Evolutionary conservation across 2,797 vertebrate genomes (phyloP).

Genomic region (Loris lydekkerianus): DNA sequence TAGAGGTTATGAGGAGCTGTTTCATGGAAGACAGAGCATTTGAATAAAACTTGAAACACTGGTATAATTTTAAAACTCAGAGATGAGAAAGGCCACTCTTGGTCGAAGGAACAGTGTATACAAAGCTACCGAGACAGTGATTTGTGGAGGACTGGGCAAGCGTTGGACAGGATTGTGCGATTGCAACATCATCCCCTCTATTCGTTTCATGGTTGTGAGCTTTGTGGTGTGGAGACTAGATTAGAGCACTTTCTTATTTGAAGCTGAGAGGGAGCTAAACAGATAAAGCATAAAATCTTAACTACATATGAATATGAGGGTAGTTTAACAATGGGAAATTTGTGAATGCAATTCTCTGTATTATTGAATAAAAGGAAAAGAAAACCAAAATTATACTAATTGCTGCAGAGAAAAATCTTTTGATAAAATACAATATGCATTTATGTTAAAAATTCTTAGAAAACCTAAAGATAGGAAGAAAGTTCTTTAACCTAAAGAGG

Average conservation of each 20-base stretch:
- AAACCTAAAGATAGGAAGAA: not conserved
- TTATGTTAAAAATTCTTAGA: conserved; percentile 16
- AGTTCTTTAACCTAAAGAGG: not conserved
- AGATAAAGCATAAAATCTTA: not conserved
- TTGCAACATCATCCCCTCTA: not conserved
- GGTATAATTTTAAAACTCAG: not conserved
- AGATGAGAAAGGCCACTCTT: not conserved
- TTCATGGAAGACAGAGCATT: not conserved
- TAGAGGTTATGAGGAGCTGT: not conserved
- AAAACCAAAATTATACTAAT: not conserved
- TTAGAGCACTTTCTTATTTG: not conserved
- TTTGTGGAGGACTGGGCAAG: not conserved
- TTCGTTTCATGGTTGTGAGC: no score
- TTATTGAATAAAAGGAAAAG: not conserved
- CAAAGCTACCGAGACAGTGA: not conserved
- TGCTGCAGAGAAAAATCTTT: not conserved
- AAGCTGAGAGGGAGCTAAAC: not conserved
- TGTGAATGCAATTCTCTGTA: not conserved
- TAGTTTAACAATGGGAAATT: not conserved
- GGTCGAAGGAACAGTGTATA: not conserved
- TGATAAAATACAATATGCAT: not conserved
- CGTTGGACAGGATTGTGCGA: not conserved
- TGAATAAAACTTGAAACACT: not conserved
- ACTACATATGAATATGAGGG: not conserved
- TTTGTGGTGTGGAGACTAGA: not conserved